A percentile compares a stretch with the other conserved stretches of the same genome.
Conservation (phyloP, 2,113 vertebrate genomes). For the Peromyscus leucopus region DNA sequence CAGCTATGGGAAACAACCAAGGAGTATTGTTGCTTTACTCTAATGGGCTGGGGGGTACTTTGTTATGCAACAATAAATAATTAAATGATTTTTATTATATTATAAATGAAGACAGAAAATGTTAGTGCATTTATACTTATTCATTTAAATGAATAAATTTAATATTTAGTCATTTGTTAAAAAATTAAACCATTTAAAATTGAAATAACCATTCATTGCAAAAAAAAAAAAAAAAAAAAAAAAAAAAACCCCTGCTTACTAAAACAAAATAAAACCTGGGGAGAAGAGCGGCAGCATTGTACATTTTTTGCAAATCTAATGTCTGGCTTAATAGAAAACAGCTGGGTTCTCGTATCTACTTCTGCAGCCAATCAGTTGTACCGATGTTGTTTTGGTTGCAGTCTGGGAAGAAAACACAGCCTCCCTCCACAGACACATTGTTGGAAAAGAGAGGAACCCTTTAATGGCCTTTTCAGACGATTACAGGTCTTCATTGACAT, state of each 20-base stretch:
- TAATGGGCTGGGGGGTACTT: not conserved
- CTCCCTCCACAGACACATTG: conserved; percentile 25
- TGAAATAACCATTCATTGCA: conserved; percentile 52
- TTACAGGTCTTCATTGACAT: conserved; percentile 48
- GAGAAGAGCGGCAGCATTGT: conserved; percentile 46
- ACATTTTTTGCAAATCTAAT: conserved; percentile 73
- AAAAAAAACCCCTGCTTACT: not conserved
- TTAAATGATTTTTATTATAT: not conserved
- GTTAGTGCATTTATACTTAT: not conserved
- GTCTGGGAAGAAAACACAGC: conserved; percentile 66
- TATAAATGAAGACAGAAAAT: conserved; percentile 57
- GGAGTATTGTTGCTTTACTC: not conserved
- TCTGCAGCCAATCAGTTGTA: conserved; percentile 73
- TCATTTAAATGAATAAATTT: conserved; percentile 38
- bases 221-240: conserved; percentile 55
- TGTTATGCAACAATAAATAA: not conserved
- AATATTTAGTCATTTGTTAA: conserved; percentile 13
- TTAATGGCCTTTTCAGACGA: conserved; percentile 65
- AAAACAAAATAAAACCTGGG: conserved; percentile 43
- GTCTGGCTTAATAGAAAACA: conserved; percentile 76
- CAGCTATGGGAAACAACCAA: not conserved
- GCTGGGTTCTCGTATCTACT: conserved; percentile 67
- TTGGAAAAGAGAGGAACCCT: conserved; percentile 53
- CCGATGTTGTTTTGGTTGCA: conserved; percentile 77
- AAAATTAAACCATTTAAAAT: conserved; percentile 14